Base-by-base conservation (phyloP, 2,888 invertebrate species). In the Trichogramma evanescens region DNA sequence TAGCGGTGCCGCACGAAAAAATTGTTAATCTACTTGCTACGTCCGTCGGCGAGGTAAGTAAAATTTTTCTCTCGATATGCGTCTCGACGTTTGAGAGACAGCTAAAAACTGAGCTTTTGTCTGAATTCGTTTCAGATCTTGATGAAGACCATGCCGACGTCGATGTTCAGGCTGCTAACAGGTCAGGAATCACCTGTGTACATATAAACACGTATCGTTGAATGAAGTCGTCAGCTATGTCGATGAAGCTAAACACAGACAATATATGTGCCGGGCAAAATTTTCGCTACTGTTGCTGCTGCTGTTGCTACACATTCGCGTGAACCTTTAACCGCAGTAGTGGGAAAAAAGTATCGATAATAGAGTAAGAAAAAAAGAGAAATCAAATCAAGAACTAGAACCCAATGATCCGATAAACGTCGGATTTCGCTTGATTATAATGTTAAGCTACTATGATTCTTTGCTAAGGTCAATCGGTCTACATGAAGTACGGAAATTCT, bases 101-200 rank as follows among this genome's bases (percentile, higher is more conserved):
- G 26, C 26, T 26, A 26, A 2, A 26, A 26, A 26, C 26, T 2
- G 26, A 26, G 26, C 26, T 26, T 26, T 26, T 26, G 26, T 26
- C 26, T 26, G 26, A 26, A 63, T 65, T 61, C 65, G 66, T 83
- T 84, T 43, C 84, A 97, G 96, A 99, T 99, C 72, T 86, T 97
- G 72, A 99, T 99, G 98, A 99, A 99, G 83, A 99, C 99, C 63
- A 99, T 99, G 99, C 99, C 99, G 72, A 99, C 99, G 68, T 98
- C 98, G 68, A 99, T 99, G 95, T 99, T 97, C 84, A 88, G 98
- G 74, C 85, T 99, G 77, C 84, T 99, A 75, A 99, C 99, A 70
- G 99, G 99, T 64, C 99, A 99, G 82, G 99, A 99, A 83, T 94
- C 95, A 80, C 99, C 99, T 70, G 91, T 97, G 81, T 99, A 96